These are phyloP conservation scores for Trematocara marginatum DNA, from an alignment of 2,113 vertebrate species.

Conservation along the genomic window DNA sequence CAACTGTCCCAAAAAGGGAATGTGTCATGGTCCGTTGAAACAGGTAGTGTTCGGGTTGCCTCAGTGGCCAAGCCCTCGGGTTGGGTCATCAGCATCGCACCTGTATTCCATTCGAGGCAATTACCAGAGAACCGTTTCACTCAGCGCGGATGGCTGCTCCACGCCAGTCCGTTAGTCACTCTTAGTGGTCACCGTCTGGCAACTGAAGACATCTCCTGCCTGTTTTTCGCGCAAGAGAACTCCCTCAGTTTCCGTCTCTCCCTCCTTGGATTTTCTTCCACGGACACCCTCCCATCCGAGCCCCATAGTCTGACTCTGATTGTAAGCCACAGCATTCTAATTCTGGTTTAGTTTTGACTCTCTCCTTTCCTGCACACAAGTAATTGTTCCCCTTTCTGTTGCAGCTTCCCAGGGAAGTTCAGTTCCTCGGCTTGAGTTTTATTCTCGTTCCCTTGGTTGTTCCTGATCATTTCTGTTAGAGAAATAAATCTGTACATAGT, in stretches of 20 bases:
- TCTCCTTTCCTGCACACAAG: not conserved
- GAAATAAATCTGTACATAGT: not conserved
- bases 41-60: not conserved
- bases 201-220: not conserved
- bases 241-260: fast-evolving
- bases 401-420: not conserved
- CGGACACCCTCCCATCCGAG: not conserved
- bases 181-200: not conserved
- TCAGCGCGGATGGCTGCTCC: fast-evolving
- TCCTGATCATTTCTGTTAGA: not conserved
- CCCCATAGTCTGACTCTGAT: not conserved
- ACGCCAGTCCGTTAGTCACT: fast-evolving
- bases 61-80: not conserved
- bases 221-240: fast-evolving
- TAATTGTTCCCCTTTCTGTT: not conserved
- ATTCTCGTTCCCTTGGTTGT: not conserved
- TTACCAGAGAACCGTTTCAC: not conserved
- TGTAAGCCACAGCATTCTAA: not conserved
- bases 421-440: not conserved
- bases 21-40: not conserved
- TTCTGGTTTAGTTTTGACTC: not conserved
- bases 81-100: not conserved
- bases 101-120: not conserved
- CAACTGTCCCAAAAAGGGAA: not conserved
- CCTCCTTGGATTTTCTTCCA: not conserved